Conservation (phyloP, 2,888 invertebrate species). For the Campoplex nolae region DNA sequence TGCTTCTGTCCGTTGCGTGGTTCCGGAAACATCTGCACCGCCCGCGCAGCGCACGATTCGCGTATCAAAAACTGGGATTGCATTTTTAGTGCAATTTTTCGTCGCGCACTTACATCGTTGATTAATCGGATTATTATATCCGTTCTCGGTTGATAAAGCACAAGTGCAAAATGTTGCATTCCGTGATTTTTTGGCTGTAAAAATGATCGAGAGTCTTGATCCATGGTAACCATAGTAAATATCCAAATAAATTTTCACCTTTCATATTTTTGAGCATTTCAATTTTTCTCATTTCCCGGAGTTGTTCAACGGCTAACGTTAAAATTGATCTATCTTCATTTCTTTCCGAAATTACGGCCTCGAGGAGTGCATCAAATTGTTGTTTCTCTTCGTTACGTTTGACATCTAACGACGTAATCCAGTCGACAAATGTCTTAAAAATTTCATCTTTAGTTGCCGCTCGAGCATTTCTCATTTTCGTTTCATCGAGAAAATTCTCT, state of each 20-base stretch:
- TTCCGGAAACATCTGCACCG: conserved; percentile 17
- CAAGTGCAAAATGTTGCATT: conserved; percentile 17
- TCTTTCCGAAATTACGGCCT: conserved; percentile 46
- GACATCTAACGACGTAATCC: conserved; percentile 49
- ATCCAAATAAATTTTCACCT: neutral
- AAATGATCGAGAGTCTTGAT: neutral
- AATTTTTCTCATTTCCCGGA: conserved; percentile 62
- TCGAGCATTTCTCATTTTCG: conserved; percentile 19
- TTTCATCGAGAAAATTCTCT: conserved; percentile 40
- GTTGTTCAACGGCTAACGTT: conserved; percentile 60
- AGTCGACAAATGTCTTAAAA: conserved; percentile 49
- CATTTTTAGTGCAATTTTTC: neutral
- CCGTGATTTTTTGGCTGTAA: neutral
- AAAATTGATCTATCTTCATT: conserved; percentile 63
- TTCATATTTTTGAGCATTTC: conserved; percentile 42
- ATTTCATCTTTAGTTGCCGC: conserved; percentile 53
- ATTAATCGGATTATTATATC: conserved; percentile 1
- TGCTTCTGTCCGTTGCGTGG: neutral
- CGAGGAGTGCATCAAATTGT: conserved; percentile 29
- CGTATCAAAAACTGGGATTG: conserved; percentile 4
- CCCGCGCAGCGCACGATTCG: conserved; percentile 27
- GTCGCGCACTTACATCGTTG: neutral
- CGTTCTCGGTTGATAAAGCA: conserved; percentile 7
- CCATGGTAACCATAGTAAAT: too few species aligned
- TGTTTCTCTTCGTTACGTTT: conserved; percentile 35